A percentile compares a stretch with the other conserved stretches of the same genome.
phyloP scores from a whole-genome alignment of 2,888 invertebrate species.

The Pyrrhia umbra region DNA sequence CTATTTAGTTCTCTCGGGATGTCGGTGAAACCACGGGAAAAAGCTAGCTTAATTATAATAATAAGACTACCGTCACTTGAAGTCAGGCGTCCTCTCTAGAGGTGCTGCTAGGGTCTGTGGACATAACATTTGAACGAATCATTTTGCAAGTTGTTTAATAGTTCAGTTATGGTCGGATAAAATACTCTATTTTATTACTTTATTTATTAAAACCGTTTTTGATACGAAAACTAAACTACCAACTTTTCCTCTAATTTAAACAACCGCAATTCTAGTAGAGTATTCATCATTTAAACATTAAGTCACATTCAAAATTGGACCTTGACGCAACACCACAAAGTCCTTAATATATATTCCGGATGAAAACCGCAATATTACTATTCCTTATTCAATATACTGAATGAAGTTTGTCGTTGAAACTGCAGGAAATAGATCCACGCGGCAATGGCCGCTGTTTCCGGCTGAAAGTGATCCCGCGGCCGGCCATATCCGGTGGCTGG shows the following conservation, averaged over 20 bases:
- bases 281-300: slow-evolving; percentile 26
- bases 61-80: no score
- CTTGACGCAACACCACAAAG: background rate
- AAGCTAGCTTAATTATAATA: no score
- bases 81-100: no score
- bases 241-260: background rate
- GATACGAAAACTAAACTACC: background rate
- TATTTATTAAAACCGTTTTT: background rate
- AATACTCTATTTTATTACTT: background rate
- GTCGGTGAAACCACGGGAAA: no score
- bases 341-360: background rate
- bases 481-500: slow-evolving; percentile 68
- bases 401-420: slow-evolving; percentile 74
- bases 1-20: no score
- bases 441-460: slow-evolving; percentile 74
- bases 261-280: slow-evolving; percentile 28
- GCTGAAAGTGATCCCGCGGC: slow-evolving; percentile 75
- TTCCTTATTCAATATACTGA: slow-evolving; percentile 63
- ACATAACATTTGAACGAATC: no score
- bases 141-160: no score
- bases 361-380: slow-evolving; percentile 43
- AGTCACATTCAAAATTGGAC: slow-evolving; percentile 9
- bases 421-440: slow-evolving; percentile 77
- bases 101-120: no score
- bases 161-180: no score